Conservation (phyloP, 2,888 invertebrate species). For the Oligia fasciuncula region DNA sequence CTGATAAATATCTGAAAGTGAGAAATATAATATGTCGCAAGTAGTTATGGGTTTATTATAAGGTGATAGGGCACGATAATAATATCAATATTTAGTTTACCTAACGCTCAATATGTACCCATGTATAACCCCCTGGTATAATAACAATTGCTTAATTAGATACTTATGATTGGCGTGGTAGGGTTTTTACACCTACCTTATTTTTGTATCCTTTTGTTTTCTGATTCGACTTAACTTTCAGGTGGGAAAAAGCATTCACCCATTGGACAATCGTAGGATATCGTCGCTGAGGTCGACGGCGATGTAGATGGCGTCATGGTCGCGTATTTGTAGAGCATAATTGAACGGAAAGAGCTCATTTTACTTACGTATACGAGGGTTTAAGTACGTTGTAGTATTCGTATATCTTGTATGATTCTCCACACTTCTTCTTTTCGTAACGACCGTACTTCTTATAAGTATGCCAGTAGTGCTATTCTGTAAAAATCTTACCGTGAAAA, state of each 20-base stretch:
- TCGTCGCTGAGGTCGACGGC: not conserved
- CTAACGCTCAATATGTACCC: not conserved
- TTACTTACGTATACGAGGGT: not conserved
- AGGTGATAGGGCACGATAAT: constrained; percentile 38
- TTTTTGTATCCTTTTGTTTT: not conserved
- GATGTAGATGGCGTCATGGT: not conserved
- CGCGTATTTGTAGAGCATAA: constrained; percentile 1
- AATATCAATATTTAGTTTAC: constrained; percentile 15
- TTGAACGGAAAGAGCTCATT: constrained; percentile 24
- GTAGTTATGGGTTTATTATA: not conserved
- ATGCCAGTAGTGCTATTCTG: not conserved
- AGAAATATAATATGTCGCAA: constrained; percentile 23
- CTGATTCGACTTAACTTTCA: too few relatives aligned
- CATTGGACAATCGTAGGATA: not conserved
- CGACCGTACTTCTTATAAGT: not conserved
- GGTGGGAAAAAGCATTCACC: not conserved
- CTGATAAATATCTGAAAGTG: constrained; percentile 40
- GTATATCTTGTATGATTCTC: not conserved
- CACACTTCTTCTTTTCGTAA: not conserved
- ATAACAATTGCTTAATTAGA: not conserved
- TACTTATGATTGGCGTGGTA: not conserved
- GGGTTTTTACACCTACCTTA: not conserved
- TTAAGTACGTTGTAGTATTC: not conserved
- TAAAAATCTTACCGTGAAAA: too few relatives aligned
- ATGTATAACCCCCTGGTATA: not conserved